These are phyloP conservation scores for Turritopsis dohrnii DNA, from an alignment of 30 jellyfish, hydroid and myxozoan genomes.

Conservation along the genomic window DNA sequence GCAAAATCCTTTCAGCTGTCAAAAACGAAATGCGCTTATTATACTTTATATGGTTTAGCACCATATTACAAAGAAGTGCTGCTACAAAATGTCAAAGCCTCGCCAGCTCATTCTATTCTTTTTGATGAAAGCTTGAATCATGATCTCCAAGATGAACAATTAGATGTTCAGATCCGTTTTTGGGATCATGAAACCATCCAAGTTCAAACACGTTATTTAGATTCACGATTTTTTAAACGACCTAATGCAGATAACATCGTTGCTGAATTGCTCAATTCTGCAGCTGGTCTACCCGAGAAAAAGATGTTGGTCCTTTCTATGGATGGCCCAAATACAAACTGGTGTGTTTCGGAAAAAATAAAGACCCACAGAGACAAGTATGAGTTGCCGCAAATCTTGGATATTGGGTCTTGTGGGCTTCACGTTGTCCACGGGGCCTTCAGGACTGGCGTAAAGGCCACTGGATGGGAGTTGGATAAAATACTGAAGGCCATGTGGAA, in stretches of 20 bases:
- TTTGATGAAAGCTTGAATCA: constrained; percentile 5
- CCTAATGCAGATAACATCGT: background rate
- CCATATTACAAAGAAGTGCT: constrained; percentile 7
- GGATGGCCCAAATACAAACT: constrained; percentile 17
- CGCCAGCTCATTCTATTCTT: background rate
- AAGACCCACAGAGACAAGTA: background rate
- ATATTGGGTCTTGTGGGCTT: constrained; percentile 22
- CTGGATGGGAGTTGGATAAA: constrained; percentile 19
- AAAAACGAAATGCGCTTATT: constrained; percentile 6
- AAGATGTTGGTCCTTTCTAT: background rate
- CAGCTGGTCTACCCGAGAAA: background rate
- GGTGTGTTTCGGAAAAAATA: constrained; percentile 6
- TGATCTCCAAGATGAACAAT: background rate
- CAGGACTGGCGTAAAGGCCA: background rate
- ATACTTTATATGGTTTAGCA: background rate
- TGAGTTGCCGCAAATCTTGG: background rate
- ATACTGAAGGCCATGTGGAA: background rate
- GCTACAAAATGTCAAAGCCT: background rate
- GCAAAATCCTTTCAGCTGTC: background rate
- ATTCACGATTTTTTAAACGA: background rate
- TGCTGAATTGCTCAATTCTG: background rate
- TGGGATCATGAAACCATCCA: background rate
- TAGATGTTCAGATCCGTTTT: background rate
- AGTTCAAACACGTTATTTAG: background rate
- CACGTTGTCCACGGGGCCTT: constrained; percentile 17